phyloP scores from a whole-genome alignment of 2,888 invertebrate genomes.

The Oligia fasciuncula region DNA sequence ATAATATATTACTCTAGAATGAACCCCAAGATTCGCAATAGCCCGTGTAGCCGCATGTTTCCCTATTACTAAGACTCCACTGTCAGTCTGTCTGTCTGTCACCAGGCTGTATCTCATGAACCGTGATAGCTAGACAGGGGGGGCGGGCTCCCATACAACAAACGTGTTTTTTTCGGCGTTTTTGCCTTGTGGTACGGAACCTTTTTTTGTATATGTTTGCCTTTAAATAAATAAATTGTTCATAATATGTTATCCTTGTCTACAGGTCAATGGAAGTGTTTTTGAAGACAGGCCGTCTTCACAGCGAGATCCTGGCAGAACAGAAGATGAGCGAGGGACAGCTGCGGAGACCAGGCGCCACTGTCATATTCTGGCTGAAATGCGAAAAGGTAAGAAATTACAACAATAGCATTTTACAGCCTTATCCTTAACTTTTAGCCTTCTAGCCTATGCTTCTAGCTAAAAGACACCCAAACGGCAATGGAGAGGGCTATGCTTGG shows the following conservation, averaged over 20 bases:
- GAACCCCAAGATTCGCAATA: too few species aligned
- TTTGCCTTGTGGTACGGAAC: too few species aligned
- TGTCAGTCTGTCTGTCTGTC: too few species aligned
- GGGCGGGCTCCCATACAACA: too few species aligned
- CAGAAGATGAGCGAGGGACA: constrained; percentile 92
- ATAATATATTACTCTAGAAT: not conserved
- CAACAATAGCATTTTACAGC: not conserved
- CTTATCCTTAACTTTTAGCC: not conserved
- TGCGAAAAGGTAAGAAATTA: constrained; percentile 92
- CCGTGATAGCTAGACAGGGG: too few species aligned
- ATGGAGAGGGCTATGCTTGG: not conserved
- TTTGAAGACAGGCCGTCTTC: constrained; percentile 91
- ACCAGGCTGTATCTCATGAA: too few species aligned
- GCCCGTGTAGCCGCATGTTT: too few species aligned
- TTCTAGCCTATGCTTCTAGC: not conserved
- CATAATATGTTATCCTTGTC: constrained; percentile 49
- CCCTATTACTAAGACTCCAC: too few species aligned
- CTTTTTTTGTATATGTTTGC: too few species aligned
- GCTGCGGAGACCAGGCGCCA: constrained; percentile 92
- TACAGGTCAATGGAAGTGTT: constrained; percentile 94
- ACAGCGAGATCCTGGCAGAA: constrained; percentile 92
- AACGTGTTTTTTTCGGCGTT: too few species aligned
- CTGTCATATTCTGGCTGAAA: constrained; percentile 95
- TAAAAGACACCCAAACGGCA: not conserved
- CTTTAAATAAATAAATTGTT: not conserved